A percentile compares a stretch with the other conserved stretches of the same genome.
These are phyloP conservation scores for Itoplectis maculator DNA, from an alignment of 2,888 invertebrate genomes.

Conservation along the genomic window DNA sequence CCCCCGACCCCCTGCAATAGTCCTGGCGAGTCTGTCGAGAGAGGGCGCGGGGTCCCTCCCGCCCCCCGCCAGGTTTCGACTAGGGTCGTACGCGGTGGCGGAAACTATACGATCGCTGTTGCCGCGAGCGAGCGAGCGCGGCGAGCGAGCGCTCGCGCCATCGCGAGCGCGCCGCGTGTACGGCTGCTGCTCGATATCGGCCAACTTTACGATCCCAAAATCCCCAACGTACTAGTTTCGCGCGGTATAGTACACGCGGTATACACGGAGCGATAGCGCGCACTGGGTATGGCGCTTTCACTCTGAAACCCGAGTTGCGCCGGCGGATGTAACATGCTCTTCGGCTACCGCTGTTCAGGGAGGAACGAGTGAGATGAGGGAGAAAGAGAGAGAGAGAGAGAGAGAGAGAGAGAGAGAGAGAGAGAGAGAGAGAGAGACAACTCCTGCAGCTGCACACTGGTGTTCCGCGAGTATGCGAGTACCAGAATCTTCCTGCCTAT, in stretches of 20 bases:
- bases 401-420: background rate
- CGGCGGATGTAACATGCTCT: conserved; percentile 49
- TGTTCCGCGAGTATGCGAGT: conserved; percentile 19
- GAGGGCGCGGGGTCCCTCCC: conserved; percentile 21
- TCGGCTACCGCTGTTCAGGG: no score
- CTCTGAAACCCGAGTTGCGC: conserved; percentile 42
- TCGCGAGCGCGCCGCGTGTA: conserved; percentile 55
- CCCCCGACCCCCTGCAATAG: conserved; percentile 14
- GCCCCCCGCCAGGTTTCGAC: conserved; percentile 27
- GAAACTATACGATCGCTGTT: conserved; percentile 53
- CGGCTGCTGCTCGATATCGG: conserved; percentile 58
- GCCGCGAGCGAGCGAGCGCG: no score
- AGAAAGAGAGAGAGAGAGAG: conserved; percentile 6
- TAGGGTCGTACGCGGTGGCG: conserved; percentile 46
- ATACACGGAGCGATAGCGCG: conserved; percentile 35
- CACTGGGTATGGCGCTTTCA: conserved; percentile 23
- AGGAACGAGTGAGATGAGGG: no score
- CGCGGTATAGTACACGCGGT: conserved; percentile 40
- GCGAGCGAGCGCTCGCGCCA: no score
- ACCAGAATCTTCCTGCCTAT: conserved; percentile 53
- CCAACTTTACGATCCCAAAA: conserved; percentile 70
- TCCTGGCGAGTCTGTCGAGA: conserved; percentile 44
- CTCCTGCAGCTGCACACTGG: conserved; percentile 31
- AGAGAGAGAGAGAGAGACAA: conserved; percentile 8
- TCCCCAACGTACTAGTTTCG: conserved; percentile 60